Evolutionary conservation across 2,797 vertebrate genomes (phyloP).

Genomic region (Rachycentron canadum): DNA sequence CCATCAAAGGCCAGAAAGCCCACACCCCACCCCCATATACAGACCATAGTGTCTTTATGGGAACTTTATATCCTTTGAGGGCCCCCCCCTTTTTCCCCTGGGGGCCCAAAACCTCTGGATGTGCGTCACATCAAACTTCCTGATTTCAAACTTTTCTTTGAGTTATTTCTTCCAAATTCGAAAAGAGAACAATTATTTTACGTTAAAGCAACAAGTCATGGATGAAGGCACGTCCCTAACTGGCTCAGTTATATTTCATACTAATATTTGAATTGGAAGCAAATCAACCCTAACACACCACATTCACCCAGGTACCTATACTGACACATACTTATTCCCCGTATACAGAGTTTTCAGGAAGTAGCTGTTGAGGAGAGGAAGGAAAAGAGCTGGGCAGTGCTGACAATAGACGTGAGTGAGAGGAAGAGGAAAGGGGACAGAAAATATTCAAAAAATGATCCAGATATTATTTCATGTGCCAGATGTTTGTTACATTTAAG

Average conservation of each 20-base stretch:
- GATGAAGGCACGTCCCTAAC: not conserved
- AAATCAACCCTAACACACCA: not conserved
- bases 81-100: too few relatives aligned
- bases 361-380: conserved; percentile 57
- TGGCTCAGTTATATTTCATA: not conserved
- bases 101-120: too few relatives aligned
- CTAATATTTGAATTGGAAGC: not conserved
- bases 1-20: too few relatives aligned
- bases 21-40: too few relatives aligned
- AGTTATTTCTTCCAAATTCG: too few relatives aligned
- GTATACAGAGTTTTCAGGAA: conserved; percentile 66
- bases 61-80: too few relatives aligned
- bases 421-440: conserved; percentile 24
- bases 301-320: not conserved
- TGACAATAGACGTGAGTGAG: conserved; percentile 18
- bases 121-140: too few relatives aligned
- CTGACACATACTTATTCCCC: conserved; percentile 14
- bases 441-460: not conserved
- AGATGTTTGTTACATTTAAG: conserved; percentile 1
- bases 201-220: not conserved
- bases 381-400: conserved; percentile 55
- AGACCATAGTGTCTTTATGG: too few relatives aligned
- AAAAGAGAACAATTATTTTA: too few relatives aligned
- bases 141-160: too few relatives aligned
- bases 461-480: not conserved